A percentile compares a stretch with the other conserved stretches of the same genome.
These are phyloP conservation scores for Anticlea derivata DNA, from an alignment of 2,888 invertebrate species.

Conservation along the genomic window DNA sequence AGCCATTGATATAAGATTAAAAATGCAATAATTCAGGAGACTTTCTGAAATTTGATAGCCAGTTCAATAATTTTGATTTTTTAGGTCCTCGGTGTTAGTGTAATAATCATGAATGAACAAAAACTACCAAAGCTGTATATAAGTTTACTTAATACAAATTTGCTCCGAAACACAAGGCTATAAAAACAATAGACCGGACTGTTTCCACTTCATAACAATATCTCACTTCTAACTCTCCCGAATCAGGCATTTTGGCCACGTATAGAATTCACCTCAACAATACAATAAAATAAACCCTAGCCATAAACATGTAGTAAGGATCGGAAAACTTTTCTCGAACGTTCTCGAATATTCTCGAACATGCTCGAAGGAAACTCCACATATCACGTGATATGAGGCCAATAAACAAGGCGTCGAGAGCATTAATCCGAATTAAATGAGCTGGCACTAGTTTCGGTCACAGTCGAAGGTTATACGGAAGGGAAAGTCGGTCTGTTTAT, in stretches of 20 bases:
- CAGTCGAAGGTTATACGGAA: slow-evolving; percentile 18
- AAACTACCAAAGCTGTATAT: neutral
- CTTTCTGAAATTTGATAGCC: too few relatives aligned
- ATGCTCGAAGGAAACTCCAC: slow-evolving; percentile 26
- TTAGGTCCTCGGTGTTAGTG: too few relatives aligned
- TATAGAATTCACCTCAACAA: slow-evolving; percentile 29
- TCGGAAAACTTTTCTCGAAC: slow-evolving; percentile 24
- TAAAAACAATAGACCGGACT: slow-evolving; percentile 13
- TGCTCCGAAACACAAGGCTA: slow-evolving; percentile 1
- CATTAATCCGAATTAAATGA: slow-evolving; percentile 66
- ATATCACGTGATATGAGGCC: slow-evolving; percentile 48
- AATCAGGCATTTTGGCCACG: slow-evolving; percentile 24
- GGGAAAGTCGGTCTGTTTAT: slow-evolving; percentile 8
- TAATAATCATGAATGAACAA: neutral
- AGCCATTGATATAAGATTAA: too few relatives aligned
- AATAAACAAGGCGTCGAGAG: slow-evolving; percentile 48
- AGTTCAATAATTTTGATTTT: too few relatives aligned
- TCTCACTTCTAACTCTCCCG: slow-evolving; percentile 15
- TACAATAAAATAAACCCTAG: slow-evolving; percentile 33
- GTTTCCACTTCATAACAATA: slow-evolving; percentile 20
- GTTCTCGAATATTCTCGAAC: slow-evolving; percentile 30
- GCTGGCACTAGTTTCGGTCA: slow-evolving; percentile 39
- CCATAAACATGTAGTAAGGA: slow-evolving; percentile 29
- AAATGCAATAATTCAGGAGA: too few relatives aligned
- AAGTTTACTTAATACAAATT: slow-evolving; percentile 13